Evolutionary conservation across 2,888 invertebrate species (phyloP).

Genomic region (Stegophylla sp.): DNA sequence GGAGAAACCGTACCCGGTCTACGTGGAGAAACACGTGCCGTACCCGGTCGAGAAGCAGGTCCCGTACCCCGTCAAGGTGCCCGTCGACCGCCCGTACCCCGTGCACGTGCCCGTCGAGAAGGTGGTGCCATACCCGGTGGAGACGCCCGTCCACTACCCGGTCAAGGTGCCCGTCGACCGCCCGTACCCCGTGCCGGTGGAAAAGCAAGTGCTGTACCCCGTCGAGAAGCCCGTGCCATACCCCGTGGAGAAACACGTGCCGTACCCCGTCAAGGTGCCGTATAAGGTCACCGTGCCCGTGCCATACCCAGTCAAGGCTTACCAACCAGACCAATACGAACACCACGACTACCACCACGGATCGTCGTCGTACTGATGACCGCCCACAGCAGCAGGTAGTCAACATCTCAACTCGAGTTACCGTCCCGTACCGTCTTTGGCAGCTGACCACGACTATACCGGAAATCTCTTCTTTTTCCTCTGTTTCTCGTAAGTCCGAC

Average conservation of each 20-base stretch:
- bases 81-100: constrained; percentile 66
- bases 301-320: constrained; percentile 61
- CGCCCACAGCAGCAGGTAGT: constrained; percentile 39
- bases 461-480: too few relatives aligned
- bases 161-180: constrained; percentile 73
- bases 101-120: constrained; percentile 69
- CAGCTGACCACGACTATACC: too few relatives aligned
- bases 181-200: constrained; percentile 71
- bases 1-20: constrained; percentile 62
- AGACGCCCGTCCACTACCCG: constrained; percentile 67
- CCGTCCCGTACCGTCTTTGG: constrained; percentile 63
- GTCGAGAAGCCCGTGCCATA: constrained; percentile 78
- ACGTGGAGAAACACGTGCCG: constrained; percentile 62
- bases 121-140: constrained; percentile 73
- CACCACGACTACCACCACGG: constrained; percentile 26
- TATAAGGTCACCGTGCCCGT: constrained; percentile 61
- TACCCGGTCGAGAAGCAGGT: constrained; percentile 63
- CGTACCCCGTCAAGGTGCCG: constrained; percentile 75
- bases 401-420: constrained; percentile 63
- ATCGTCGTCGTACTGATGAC: constrained; percentile 26
- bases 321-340: constrained; percentile 65
- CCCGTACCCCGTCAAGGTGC: constrained; percentile 75
- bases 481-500: too few relatives aligned
- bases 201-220: constrained; percentile 78
- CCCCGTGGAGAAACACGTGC: constrained; percentile 75